Evolutionary conservation across 2,797 vertebrate species (phyloP).

Genomic region (Synaphobranchus kaupii): DNA sequence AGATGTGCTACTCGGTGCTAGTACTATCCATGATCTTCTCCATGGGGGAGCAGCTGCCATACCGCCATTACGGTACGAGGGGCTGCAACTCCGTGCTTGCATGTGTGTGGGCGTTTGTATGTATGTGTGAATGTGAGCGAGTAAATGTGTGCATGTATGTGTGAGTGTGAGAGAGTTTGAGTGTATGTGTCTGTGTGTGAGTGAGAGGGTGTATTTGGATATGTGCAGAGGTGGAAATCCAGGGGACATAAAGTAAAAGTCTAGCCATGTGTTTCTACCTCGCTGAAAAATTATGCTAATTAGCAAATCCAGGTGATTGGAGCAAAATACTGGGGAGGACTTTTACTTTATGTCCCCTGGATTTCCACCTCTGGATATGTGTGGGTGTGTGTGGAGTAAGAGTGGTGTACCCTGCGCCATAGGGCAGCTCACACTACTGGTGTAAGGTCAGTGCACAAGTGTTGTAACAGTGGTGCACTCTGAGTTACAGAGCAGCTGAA

Average conservation of each 20-base stretch:
- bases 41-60: slow-evolving; percentile 95
- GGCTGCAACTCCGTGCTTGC: background rate
- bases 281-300: no score
- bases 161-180: background rate
- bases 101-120: background rate
- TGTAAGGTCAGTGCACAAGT: background rate
- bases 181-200: background rate
- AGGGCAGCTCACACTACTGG: background rate
- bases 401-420: background rate
- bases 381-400: background rate
- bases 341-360: no score
- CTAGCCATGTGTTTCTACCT: no score
- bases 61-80: slow-evolving; percentile 91
- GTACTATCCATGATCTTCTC: slow-evolving; percentile 96
- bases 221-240: no score
- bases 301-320: no score
- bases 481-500: slow-evolving; percentile 88
- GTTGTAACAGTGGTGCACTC: background rate
- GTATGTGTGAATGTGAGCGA: background rate
- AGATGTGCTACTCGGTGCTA: slow-evolving; percentile 95
- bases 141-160: background rate
- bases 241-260: no score
- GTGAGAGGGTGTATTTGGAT: background rate
- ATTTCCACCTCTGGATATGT: background rate
- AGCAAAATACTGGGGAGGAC: no score